Conservation (phyloP, 2,888 invertebrate species). For the Thysanoteuthis rhombus region DNA sequence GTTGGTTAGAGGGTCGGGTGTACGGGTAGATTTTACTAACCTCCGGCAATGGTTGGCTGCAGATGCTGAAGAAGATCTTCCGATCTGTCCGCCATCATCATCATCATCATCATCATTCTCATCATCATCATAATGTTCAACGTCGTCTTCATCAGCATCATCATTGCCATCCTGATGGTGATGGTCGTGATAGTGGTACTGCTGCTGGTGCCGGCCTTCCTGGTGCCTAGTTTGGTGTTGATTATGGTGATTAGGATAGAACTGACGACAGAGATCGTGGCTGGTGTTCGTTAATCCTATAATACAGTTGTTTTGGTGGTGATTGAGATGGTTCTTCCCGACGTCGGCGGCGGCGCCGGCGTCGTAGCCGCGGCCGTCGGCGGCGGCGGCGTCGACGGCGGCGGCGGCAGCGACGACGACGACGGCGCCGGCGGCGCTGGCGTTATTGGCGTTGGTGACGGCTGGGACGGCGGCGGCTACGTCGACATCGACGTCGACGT, state of each 20-base stretch:
- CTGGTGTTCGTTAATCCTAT: not conserved
- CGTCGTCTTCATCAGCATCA: not conserved
- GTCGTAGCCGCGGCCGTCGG: not conserved
- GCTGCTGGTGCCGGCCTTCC: not conserved
- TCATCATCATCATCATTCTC: not conserved
- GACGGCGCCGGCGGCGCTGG: not conserved
- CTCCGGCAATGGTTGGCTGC: slow-evolving; percentile 12
- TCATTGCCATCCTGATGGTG: not conserved
- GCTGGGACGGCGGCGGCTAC: not conserved
- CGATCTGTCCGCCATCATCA: not conserved
- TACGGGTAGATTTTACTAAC: not conserved
- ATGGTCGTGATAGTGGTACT: not conserved
- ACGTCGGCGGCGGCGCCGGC: not conserved
- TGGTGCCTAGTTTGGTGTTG: not conserved
- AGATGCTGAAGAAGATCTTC: not conserved
- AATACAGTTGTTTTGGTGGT: not conserved
- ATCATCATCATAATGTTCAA: not conserved
- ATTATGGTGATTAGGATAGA: not conserved
- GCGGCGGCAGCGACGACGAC: not conserved
- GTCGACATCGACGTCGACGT: not conserved
- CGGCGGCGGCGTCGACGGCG: not conserved
- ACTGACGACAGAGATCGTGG: not conserved
- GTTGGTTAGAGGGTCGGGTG: not conserved
- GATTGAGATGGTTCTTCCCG: not conserved
- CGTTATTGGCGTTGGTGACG: not conserved